phyloP scores from a whole-genome alignment of 2,888 invertebrate genomes.

The Criorhina ranunculi region DNA sequence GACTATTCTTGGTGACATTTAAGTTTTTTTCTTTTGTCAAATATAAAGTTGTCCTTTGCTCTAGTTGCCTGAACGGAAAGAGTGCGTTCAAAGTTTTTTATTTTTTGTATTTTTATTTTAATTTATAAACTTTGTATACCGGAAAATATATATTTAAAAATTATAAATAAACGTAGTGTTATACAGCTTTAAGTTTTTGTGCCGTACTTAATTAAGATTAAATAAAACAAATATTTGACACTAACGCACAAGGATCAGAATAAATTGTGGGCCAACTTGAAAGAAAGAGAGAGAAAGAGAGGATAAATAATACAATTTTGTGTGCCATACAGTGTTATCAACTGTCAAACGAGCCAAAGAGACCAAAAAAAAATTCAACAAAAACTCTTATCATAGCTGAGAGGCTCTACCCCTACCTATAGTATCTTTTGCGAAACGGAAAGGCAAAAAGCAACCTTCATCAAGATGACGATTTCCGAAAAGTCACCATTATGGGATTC shows the following conservation, averaged over 20 bases:
- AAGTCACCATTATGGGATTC: conserved; percentile 78
- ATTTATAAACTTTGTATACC: conserved; percentile 51
- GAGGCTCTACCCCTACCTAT: conserved; percentile 16
- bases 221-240: conserved; percentile 27
- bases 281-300: conserved; percentile 5
- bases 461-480: conserved; percentile 79
- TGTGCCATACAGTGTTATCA: conserved; percentile 56
- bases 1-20: too few relatives aligned
- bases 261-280: not conserved
- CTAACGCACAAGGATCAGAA: conserved; percentile 74
- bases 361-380: conserved; percentile 42
- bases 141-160: conserved; percentile 33
- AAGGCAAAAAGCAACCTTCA: conserved; percentile 62
- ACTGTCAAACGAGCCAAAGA: conserved; percentile 67
- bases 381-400: conserved; percentile 39
- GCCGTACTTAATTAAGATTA: conserved; percentile 75
- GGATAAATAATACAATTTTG: conserved; percentile 21
- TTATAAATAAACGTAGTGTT: conserved; percentile 39
- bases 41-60: conserved; percentile 12
- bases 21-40: conserved; percentile 6
- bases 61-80: conserved; percentile 24
- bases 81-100: conserved; percentile 14
- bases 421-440: not conserved
- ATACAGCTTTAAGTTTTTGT: conserved; percentile 71
- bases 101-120: conserved; percentile 20